phyloP scores from a whole-genome alignment of 2,888 invertebrate species.

The Chloroclystis v-ata region DNA sequence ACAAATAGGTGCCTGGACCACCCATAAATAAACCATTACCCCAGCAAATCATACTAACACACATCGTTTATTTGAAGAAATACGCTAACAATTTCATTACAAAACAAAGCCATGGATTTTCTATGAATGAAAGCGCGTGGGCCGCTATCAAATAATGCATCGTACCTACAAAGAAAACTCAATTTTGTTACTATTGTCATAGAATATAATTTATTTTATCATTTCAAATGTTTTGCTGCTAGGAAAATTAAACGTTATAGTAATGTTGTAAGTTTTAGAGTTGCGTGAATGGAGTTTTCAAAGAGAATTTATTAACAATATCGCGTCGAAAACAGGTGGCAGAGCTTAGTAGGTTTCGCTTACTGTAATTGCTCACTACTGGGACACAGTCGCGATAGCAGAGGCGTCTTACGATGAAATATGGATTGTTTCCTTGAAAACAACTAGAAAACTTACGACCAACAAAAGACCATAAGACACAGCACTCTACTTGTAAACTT shows the following conservation, averaged over 20 bases:
- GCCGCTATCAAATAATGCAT: slow-evolving; percentile 59
- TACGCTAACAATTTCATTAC: slow-evolving; percentile 70
- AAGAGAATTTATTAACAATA: slow-evolving; percentile 59
- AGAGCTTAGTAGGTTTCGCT: slow-evolving; percentile 59
- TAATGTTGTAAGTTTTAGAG: slow-evolving; percentile 26
- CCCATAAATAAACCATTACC: slow-evolving; percentile 44
- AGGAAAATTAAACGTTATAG: slow-evolving; percentile 32
- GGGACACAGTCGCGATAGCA: slow-evolving; percentile 54
- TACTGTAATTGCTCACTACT: slow-evolving; percentile 66
- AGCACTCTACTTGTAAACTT: slow-evolving; percentile 4
- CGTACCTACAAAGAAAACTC: slow-evolving; percentile 31
- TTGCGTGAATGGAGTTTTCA: slow-evolving; percentile 23
- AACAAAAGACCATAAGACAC: slow-evolving; percentile 5
- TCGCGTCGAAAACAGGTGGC: slow-evolving; percentile 65
- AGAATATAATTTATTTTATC: slow-evolving; percentile 34
- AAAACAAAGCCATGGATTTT: slow-evolving; percentile 67
- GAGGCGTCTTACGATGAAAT: slow-evolving; percentile 51
- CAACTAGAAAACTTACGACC: slow-evolving; percentile 24
- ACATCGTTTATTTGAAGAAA: slow-evolving; percentile 64
- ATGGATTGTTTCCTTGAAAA: slow-evolving; percentile 41
- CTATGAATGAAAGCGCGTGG: slow-evolving; percentile 72
- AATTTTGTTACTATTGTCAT: slow-evolving; percentile 27
- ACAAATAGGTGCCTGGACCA: slow-evolving; percentile 39
- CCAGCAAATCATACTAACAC: slow-evolving; percentile 40
- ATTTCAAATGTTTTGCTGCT: slow-evolving; percentile 5